Evolutionary conservation across 2,888 invertebrate genomes (phyloP), one percentile per base, ranked within the genome.

Genomic region (Drosophila subsilvestris): DNA sequence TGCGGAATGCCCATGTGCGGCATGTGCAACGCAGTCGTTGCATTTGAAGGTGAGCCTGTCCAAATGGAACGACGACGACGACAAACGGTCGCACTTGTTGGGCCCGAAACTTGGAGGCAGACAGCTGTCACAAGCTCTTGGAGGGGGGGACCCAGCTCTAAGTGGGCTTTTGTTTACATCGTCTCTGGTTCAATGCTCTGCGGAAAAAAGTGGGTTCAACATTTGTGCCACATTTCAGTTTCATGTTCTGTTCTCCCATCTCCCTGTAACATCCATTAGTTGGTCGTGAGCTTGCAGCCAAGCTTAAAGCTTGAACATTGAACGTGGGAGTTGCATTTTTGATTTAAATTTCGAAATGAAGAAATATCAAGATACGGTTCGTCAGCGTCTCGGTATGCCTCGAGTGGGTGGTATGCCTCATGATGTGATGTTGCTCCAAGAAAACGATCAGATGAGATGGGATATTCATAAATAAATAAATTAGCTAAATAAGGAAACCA

Each of bases 41-140:
- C 79, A 70, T 66, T 60, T 58, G 79, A 81, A 87, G 87, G 87
- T 74, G 86, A 83, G 75, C 85, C 53, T 80, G 67, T 63, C 69
- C 85, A 66, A 49, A 62, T 84, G 81, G 76, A 78, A 80, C 76
- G 58, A 43, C 59, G 48, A 44, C 18, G 0, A 18, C 54, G 60
- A 50, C 65, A 44, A 27, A 27, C 14, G 22, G 66, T n/a, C 56
- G 54, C 71, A 74, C 74, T 74, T 72, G 71, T 25, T 58, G 44
- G 47, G 65, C 53, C 47, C 51, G 48, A 65, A 65, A 63, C n/a
- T n/a, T 2, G 29, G 18, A 69, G 68, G 45, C 68, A 70, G 53
- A 71, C 66, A 66, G 48, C 60, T 53, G 76, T 68, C 65, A 45
- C 53, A n/a, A 32, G 50, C 59, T 50, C 63, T 48, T 45, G 43